A percentile compares a stretch with the other conserved stretches of the same genome.
Conservation (phyloP, 1,140 invertebrate genomes). For the Rhizoglyphus robini region DNA sequence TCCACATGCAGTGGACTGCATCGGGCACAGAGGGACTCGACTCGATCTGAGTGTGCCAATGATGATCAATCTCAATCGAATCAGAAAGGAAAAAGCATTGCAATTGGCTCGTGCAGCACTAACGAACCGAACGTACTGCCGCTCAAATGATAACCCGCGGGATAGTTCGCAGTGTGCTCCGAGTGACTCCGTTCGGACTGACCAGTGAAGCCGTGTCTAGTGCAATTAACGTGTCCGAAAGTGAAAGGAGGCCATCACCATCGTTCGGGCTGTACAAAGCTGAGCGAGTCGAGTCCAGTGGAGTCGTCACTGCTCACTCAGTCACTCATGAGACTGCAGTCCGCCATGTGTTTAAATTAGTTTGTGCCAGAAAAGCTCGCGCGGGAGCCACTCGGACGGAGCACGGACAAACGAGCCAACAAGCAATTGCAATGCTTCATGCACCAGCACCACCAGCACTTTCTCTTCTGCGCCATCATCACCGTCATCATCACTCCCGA, state of each 20-base stretch:
- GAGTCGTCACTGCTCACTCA: no score
- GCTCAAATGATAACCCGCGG: neutral
- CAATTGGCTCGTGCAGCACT: neutral
- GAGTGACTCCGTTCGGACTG: neutral
- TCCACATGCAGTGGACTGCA: no score
- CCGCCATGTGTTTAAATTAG: neutral
- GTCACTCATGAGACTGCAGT: neutral
- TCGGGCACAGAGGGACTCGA: no score
- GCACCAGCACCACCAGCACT: no score
- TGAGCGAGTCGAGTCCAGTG: neutral
- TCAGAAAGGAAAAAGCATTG: no score
- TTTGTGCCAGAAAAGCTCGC: neutral
- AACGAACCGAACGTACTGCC: neutral
- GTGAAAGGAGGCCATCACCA: slow-evolving; percentile 13
- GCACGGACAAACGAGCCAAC: no score
- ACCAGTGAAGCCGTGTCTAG: neutral
- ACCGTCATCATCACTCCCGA: neutral
- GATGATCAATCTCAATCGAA: neutral
- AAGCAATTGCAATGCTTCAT: no score
- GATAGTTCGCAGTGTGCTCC: neutral
- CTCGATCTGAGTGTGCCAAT: no score
- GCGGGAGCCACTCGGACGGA: neutral
- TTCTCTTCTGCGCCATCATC: neutral
- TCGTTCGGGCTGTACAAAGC: no score
- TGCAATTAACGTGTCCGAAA: slow-evolving; percentile 6